Conservation (phyloP, 2,113 vertebrate species). For the Centrocercus urophasianus region DNA sequence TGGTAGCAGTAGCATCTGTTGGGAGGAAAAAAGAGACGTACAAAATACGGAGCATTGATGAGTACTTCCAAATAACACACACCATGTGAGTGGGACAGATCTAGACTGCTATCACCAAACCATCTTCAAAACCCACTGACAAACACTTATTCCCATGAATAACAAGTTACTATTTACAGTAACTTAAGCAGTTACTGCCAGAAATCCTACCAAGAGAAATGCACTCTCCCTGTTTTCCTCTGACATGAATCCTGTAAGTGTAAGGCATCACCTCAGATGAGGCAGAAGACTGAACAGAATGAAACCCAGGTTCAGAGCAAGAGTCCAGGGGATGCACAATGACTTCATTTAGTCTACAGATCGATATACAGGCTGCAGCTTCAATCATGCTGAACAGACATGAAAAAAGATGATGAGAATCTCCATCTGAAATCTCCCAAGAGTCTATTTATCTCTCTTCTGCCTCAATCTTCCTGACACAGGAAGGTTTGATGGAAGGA, state of each 20-base stretch:
- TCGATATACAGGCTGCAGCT: slow-evolving; percentile 8
- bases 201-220: neutral
- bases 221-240: neutral
- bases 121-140: neutral
- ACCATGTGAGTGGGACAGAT: neutral
- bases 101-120: neutral
- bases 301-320: neutral
- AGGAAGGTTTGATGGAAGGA: neutral
- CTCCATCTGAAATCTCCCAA: slow-evolving; percentile 26
- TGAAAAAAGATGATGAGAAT: slow-evolving; percentile 4
- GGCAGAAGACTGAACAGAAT: neutral
- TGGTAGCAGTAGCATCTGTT: slow-evolving; percentile 27
- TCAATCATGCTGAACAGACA: slow-evolving; percentile 5
- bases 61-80: neutral
- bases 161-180: too few relatives aligned
- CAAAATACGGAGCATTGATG: neutral
- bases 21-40: neutral
- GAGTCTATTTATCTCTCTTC: slow-evolving; percentile 33
- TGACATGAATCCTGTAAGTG: neutral
- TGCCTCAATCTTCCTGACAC: slow-evolving; percentile 20
- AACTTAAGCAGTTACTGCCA: neutral
- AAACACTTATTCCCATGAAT: neutral
- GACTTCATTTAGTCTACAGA: slow-evolving; percentile 18
- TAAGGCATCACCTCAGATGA: neutral
- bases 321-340: slow-evolving; percentile 18